Evolutionary conservation across 1,140 invertebrate genomes (phyloP), one percentile per base, ranked within the genome.

Genomic region (Mactra quadrangularis): DNA sequence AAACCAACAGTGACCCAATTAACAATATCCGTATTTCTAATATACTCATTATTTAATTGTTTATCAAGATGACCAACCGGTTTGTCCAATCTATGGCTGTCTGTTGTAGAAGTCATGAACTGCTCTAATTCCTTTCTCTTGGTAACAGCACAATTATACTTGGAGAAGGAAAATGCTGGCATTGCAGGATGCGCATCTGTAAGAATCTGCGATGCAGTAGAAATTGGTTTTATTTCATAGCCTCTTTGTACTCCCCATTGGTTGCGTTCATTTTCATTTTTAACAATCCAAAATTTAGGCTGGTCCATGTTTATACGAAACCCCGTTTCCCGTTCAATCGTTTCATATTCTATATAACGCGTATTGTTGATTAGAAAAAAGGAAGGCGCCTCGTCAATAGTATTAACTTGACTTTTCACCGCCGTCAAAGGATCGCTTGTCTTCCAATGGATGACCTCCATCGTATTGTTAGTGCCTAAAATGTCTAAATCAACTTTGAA

Each of bases 401-500:
- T 59, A 17, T 50, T 33, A 0, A 45, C 50, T 29, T 78, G 72
- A 3, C 41, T 78, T 15, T 38, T 13, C 2, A 84, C 59, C 13
- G 82, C 82, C 17, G 35, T 31, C 13, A 66, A 13, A 19, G 52
- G 45, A 19, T 78, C 75, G 33, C 27, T 38, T 0, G 59, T 27
- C 27, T 78, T 78, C 59, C 59, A 78, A 35, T 78, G 59, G 22
- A 78, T 64, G 0, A 45, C 85, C 68, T 89, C 88, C 31, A 87
- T 85, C 15, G 83, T 75, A 53, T 90, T 90, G 13, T 45, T 55
- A 2, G 74, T 75, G 3, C 86, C 88, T 33, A 72, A 33, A 53
- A 89, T 83, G 76, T 89, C 89, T 6, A 89, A 27, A 77, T 89
- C 88, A 11, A 83, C 87, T 50, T 90, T 89, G 64, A 89, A 90